phyloP scores from a whole-genome alignment of 2,113 vertebrate genomes.

The Tachycineta bicolor region DNA sequence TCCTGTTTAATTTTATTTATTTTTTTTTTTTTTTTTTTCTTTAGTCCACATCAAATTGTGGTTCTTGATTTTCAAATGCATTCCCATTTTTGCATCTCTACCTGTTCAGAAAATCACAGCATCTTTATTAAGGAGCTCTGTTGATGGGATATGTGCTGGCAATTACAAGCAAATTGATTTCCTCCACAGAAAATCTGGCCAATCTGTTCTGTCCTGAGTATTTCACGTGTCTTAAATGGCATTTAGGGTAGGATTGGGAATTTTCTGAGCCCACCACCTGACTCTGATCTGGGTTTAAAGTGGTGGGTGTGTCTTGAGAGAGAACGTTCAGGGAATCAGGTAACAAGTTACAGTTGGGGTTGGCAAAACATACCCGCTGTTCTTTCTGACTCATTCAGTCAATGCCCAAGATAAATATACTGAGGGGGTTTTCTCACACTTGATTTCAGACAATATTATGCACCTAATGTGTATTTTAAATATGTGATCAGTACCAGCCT shows the following conservation, averaged over 20 bases:
- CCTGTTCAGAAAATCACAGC: neutral
- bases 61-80: neutral
- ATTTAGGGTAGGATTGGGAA: neutral
- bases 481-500: neutral
- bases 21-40: neutral
- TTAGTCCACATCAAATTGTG: neutral
- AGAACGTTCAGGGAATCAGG: neutral
- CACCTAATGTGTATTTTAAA: neutral
- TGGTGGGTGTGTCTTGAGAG: neutral
- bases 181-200: neutral
- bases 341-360: neutral
- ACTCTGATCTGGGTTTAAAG: neutral
- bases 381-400: neutral
- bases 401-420: neutral
- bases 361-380: neutral
- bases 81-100: neutral
- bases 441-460: neutral
- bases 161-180: neutral
- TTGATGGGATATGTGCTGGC: neutral
- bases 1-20: neutral
- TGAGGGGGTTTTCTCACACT: neutral
- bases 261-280: neutral
- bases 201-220: neutral
- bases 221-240: neutral
- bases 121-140: neutral